Conservation (phyloP, 2,888 invertebrate genomes). For the Oscheius sp. region DNA sequence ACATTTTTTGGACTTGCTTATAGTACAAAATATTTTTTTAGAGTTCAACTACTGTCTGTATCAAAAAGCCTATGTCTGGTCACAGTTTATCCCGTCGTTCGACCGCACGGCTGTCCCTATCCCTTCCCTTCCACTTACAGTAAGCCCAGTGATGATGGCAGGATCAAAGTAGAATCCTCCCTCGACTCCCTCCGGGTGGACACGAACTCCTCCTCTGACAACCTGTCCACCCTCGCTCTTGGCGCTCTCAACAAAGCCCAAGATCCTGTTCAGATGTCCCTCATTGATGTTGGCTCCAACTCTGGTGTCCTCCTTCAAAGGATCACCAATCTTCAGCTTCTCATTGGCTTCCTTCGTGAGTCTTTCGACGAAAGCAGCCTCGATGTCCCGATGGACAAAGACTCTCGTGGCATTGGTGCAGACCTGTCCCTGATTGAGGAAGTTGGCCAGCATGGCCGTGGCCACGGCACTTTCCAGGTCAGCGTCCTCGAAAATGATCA, state of each 20-base stretch:
- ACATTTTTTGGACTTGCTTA: no score
- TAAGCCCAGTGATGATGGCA: constrained; percentile 74
- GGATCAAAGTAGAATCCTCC: constrained; percentile 77
- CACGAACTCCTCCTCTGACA: constrained; percentile 76
- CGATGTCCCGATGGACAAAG: constrained; percentile 76
- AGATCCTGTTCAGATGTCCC: constrained; percentile 76
- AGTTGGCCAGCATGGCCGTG: constrained; percentile 78
- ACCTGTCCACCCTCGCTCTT: constrained; percentile 77
- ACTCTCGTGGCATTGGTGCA: constrained; percentile 79
- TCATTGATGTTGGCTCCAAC: constrained; percentile 77
- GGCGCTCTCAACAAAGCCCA: constrained; percentile 75
- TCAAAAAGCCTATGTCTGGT: no score
- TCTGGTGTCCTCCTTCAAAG: constrained; percentile 74
- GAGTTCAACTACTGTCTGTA: no score
- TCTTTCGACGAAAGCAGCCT: constrained; percentile 75
- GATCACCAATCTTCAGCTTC: constrained; percentile 62
- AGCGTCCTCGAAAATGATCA: constrained; percentile 77
- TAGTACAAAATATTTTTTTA: no score
- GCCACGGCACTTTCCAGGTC: constrained; percentile 77
- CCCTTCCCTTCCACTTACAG: background rate
- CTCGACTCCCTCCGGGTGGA: constrained; percentile 72
- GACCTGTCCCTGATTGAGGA: constrained; percentile 78
- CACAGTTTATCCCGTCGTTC: no score
- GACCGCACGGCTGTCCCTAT: no score
- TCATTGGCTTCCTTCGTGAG: constrained; percentile 73